Base-by-base conservation (phyloP, 2,888 invertebrate species). In the Aromia moschata region DNA sequence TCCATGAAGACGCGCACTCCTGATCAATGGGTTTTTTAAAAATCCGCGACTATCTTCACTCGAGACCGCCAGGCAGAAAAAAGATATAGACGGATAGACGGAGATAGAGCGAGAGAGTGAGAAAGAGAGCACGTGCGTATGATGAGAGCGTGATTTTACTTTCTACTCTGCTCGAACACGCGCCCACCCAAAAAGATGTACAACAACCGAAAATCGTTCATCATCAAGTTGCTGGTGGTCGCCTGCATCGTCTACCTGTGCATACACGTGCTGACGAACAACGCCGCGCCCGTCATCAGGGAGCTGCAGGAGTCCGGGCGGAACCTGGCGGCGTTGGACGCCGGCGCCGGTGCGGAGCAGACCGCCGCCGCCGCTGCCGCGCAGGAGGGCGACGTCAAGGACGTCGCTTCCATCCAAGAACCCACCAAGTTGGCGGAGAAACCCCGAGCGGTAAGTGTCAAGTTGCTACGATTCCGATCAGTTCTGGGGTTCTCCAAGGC, bases 291-390 rank as follows among this genome's bases (percentile, higher is more conserved):
- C 14, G 69, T 72, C 33, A 70, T 74, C 54, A 74, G 79, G 46
- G 80, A 81, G 60, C 68, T 81, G 60, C 81, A 81, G 68, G 80
- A 80, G 59, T 79, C 80, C n/a, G 82, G 82, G 1, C 70, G 82
- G 56, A 80, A 77, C 65, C 64, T 82, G 57, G 81, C 80, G 20
- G 79, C 80, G 15, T 67, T 82, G 53, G 81, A 80, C 18, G 57
- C 66, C 17, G 57, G 67, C 45, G 64, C 61, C 36, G 65, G 68
- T 37, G 41, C 67, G 31, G 71, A 69, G 2, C 54, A 66, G 40
- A 60, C 60, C 11, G 60, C 63, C 9, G 36, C 60, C 14, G 54
- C 60, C 11, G 60, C 63, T 10, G 36, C 60, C 14, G 54, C 65
- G 11, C 65, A 68, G 14, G 69, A 69, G 33, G 59, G 58, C 54